A percentile compares a stretch with the other conserved stretches of the same genome.
Conservation (phyloP, 2,888 invertebrate genomes). For the Antitype chi region DNA sequence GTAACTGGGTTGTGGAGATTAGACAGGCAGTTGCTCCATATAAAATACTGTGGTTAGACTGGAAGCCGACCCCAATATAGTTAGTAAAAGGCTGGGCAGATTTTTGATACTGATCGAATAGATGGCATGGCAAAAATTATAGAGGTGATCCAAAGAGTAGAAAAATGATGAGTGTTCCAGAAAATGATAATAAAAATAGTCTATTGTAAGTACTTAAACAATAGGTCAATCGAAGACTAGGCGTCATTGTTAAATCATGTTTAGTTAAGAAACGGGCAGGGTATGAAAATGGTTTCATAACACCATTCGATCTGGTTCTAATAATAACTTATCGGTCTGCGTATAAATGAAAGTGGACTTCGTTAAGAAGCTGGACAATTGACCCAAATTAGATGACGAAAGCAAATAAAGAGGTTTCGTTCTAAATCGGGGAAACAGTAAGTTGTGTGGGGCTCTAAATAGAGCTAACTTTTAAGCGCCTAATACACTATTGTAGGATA, state of each 20-base stretch:
- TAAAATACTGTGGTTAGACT: no score
- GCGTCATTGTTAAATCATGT: neutral
- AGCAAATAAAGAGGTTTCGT: slow-evolving; percentile 8
- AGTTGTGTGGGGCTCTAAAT: slow-evolving; percentile 7
- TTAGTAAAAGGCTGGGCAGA: no score
- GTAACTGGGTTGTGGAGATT: no score
- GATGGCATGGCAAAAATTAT: neutral
- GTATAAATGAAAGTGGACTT: slow-evolving; percentile 25
- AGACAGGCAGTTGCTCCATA: no score
- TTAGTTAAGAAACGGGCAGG: neutral
- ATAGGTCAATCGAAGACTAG: neutral
- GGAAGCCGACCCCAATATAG: no score
- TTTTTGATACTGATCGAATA: neutral
- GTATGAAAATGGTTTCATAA: slow-evolving; percentile 20
- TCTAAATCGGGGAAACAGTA: slow-evolving; percentile 39
- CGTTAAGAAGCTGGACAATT: neutral
- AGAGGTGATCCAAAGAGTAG: neutral
- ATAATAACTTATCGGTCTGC: neutral
- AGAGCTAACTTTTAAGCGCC: neutral
- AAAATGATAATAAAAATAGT: neutral
- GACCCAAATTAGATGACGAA: slow-evolving; percentile 40
- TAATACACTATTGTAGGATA: no score
- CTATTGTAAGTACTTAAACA: neutral
- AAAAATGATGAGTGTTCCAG: no score
- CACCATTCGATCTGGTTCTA: neutral